Evolutionary conservation across 2,113 vertebrate species (phyloP), one percentile per base, ranked within the genome.

Genomic region (Stigmatopora nigra): DNA sequence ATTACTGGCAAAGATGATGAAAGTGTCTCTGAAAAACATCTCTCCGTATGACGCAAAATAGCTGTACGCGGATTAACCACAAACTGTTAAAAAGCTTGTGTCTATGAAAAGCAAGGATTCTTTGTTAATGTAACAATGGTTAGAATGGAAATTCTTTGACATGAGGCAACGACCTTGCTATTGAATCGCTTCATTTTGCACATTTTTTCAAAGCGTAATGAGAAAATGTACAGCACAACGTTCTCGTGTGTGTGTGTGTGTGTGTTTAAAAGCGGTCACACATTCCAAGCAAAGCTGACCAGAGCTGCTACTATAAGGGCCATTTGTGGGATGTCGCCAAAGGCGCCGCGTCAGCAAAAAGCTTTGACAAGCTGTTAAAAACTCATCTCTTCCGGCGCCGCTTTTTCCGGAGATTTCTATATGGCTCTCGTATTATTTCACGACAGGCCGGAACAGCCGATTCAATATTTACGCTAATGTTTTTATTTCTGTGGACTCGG

Each of bases 81-180:
- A 31, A 31, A 31, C 15, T 51, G 48, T 17, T n/a, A 51, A 17
- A 17, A 51, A 51, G 3, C 51, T 12, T 61, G 47, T 52, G 25
- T 46, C 71, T 63, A 75, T 71, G 65, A 73, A 61, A 49, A 11
- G 57, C 73, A 71, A 17, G 7, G 17, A 19, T 9, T 53, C 19
- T 53, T 53, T 53, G 19, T 22, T 5, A 0, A 22, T 11, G 51
- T 19, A 1, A 53, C 11, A 22, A 6, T 51, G 13, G 11, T 22
- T 5, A 22, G 2, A 53, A 22, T 22, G 20, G 2, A 19, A 22
- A 53, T 20, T 3, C n/a, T 8, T 12, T 19, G 48, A 51, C n/a
- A 9, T 8, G 48, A 9, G 8, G 16, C 48, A 51, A 9, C n/a
- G 48, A 51, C n/a, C 19, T 22, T 53, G 10, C 20, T 11, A 22